These are phyloP conservation scores for Drosophila baimaii DNA, from an alignment of 1,140 invertebrate genomes.

Conservation along the genomic window DNA sequence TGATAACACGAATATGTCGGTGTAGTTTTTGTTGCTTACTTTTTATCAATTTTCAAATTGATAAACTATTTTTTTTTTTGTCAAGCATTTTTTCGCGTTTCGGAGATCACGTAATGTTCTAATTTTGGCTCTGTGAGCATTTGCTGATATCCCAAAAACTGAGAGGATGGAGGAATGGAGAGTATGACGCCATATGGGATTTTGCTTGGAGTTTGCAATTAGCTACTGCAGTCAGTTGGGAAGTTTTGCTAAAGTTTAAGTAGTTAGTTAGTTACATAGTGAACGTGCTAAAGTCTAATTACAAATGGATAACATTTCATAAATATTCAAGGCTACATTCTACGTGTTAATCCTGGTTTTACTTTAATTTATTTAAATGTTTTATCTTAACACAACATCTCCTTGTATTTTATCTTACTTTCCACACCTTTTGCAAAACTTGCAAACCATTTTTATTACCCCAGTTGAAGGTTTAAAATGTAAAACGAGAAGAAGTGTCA, in stretches of 20 bases:
- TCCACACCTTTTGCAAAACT: background rate
- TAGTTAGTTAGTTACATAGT: background rate
- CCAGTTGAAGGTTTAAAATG: background rate
- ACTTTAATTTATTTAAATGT: background rate
- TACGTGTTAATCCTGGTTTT: background rate
- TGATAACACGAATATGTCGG: slow-evolving; percentile 27
- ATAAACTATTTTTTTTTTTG: slow-evolving; percentile 38
- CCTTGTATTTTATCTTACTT: background rate
- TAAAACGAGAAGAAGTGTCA: slow-evolving; percentile 4
- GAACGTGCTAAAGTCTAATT: background rate
- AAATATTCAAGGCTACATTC: background rate
- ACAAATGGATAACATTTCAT: background rate
- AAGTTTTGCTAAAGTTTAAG: background rate
- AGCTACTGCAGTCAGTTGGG: background rate
- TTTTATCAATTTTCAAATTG: slow-evolving; percentile 53
- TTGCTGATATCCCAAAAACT: slow-evolving; percentile 25
- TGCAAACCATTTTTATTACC: background rate
- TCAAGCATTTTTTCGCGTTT: slow-evolving; percentile 17
- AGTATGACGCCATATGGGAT: slow-evolving; percentile 7
- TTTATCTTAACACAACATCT: background rate
- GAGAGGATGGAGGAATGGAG: background rate
- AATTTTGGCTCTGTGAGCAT: slow-evolving; percentile 55
- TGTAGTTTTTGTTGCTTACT: slow-evolving; percentile 11
- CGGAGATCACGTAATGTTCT: slow-evolving; percentile 66
- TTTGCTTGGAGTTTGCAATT: slow-evolving; percentile 7